phyloP scores from a whole-genome alignment of 2,797 vertebrate genomes.

The Aphelocoma californica region DNA sequence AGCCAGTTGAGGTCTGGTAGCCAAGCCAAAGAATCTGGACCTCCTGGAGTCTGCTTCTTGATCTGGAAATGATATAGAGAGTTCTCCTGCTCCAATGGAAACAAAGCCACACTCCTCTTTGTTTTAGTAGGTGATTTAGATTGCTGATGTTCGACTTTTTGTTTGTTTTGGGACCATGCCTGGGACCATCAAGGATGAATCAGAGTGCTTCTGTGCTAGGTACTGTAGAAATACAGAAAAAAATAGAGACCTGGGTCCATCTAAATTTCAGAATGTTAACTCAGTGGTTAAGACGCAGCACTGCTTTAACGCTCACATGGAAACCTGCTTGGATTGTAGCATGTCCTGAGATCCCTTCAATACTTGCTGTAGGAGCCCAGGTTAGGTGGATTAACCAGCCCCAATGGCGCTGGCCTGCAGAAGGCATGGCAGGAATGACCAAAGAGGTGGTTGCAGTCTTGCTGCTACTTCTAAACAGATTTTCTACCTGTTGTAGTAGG shows the following conservation, averaged over 20 bases:
- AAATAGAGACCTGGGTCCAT: not conserved
- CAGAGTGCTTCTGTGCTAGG: not conserved
- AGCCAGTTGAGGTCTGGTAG: not conserved
- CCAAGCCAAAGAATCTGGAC: not conserved
- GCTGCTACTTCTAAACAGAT: not conserved
- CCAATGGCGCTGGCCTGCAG: not conserved
- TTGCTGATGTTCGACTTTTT: not conserved
- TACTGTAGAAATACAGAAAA: not conserved
- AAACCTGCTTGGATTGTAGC: not conserved
- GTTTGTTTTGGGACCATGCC: constrained; percentile 19
- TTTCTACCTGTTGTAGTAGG: not conserved
- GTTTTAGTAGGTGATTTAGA: not conserved
- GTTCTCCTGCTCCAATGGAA: not conserved
- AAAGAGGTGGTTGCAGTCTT: not conserved
- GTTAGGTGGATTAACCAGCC: not conserved
- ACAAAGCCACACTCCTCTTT: not conserved
- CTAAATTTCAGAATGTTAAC: not conserved
- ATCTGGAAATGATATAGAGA: not conserved
- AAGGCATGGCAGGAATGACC: not conserved
- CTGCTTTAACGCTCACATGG: not conserved
- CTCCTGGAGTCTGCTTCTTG: not conserved
- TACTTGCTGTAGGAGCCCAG: not conserved
- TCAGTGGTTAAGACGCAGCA: not conserved
- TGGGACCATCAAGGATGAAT: not conserved
- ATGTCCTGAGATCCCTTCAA: not conserved